These are phyloP conservation scores for Fragum whitleyi DNA, from an alignment of 2,888 invertebrate genomes.

Conservation along the genomic window DNA sequence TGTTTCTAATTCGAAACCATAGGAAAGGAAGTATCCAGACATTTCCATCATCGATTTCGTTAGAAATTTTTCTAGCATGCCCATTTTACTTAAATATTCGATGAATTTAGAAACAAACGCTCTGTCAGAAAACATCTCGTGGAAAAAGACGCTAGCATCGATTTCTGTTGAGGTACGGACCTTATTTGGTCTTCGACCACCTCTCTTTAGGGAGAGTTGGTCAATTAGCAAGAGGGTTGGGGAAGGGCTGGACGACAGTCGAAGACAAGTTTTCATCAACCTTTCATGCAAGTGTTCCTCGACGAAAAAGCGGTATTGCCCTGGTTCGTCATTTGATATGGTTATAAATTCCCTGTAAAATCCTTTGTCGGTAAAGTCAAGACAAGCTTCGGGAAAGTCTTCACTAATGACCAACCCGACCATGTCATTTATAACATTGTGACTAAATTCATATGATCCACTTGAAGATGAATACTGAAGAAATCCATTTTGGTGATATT, in stretches of 20 bases:
- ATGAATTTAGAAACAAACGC: conserved; percentile 19
- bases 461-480: conserved; percentile 1
- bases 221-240: neutral
- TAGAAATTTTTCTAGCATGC: neutral
- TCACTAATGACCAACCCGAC: conserved; percentile 48
- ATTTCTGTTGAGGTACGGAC: neutral
- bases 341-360: conserved; percentile 44
- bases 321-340: conserved; percentile 4
- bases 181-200: conserved; percentile 11
- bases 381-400: conserved; percentile 30
- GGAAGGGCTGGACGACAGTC: neutral
- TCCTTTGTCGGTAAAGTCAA: conserved; percentile 34
- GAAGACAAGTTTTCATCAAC: neutral
- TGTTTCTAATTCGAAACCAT: conserved; percentile 16
- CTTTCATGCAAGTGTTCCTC: conserved; percentile 13
- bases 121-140: conserved; percentile 25
- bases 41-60: conserved; percentile 18
- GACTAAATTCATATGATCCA: conserved; percentile 40
- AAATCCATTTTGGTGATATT: conserved; percentile 41
- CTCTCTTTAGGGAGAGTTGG: neutral
- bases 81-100: neutral
- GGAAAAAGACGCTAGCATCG: conserved; percentile 26
- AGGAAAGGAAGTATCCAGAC: conserved; percentile 31
- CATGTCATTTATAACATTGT: conserved; percentile 50
- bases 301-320: conserved; percentile 29